Conservation (phyloP, 1,140 invertebrate genomes). For the Drosophila insularis region DNA sequence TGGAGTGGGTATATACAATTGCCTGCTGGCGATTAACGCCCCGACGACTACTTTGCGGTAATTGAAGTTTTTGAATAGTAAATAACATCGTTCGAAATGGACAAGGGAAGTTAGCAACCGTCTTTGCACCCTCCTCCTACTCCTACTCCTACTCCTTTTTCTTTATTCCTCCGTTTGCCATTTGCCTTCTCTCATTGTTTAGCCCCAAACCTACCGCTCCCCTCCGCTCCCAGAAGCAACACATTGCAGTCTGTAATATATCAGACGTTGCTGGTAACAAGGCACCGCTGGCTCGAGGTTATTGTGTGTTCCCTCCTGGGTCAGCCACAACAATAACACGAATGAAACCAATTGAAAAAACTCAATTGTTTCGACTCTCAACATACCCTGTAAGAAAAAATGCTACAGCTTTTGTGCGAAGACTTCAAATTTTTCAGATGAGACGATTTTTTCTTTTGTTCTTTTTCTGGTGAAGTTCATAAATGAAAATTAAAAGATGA, state of each 20-base stretch:
- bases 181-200: slow-evolving; percentile 6
- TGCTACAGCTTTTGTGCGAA: too few relatives aligned
- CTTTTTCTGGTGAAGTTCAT: not conserved
- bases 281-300: slow-evolving; percentile 5
- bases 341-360: slow-evolving; percentile 36
- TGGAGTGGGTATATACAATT: not conserved
- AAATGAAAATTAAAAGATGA: not conserved
- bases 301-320: not conserved
- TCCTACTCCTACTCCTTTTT: too few relatives aligned
- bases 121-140: not conserved
- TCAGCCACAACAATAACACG: slow-evolving; percentile 30
- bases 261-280: slow-evolving; percentile 36
- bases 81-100: slow-evolving; percentile 45
- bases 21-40: slow-evolving; percentile 44
- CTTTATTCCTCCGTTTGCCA: not conserved
- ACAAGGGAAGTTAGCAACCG: slow-evolving; percentile 5
- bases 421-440: too few relatives aligned
- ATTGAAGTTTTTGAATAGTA: slow-evolving; percentile 79
- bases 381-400: slow-evolving; percentile 10
- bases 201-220: not conserved
- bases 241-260: slow-evolving; percentile 46
- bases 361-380: not conserved
- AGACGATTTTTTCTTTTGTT: too few relatives aligned
- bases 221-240: slow-evolving; percentile 15
- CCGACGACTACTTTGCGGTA: slow-evolving; percentile 63